Conservation (phyloP, 2,888 invertebrate species). For the Parnassius smintheus region DNA sequence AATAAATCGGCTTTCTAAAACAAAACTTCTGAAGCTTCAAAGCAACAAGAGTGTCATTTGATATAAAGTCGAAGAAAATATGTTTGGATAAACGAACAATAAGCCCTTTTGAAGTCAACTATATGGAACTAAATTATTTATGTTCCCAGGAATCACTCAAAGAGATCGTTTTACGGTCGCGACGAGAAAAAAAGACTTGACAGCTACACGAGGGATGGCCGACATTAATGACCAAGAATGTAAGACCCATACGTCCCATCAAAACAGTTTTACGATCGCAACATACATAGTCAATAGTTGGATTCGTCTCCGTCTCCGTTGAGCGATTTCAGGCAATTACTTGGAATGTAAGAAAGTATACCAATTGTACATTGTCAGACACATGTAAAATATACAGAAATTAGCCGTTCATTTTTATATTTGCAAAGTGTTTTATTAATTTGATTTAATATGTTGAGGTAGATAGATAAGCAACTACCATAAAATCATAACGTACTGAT, state of each 20-base stretch:
- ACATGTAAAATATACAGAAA: too few species aligned
- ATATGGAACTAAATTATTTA: constrained; percentile 51
- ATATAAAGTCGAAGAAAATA: constrained; percentile 42
- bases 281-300: constrained; percentile 59
- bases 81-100: constrained; percentile 40
- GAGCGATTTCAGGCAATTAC: constrained; percentile 66
- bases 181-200: constrained; percentile 47
- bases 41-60: constrained; percentile 32
- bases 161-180: constrained; percentile 60
- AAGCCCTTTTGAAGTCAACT: constrained; percentile 62
- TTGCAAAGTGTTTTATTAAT: too few species aligned
- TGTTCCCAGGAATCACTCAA: constrained; percentile 68
- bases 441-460: too few species aligned
- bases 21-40: constrained; percentile 36
- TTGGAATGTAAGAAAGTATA: constrained; percentile 55
- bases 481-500: too few species aligned
- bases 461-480: too few species aligned
- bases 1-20: constrained; percentile 15
- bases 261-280: constrained; percentile 64
- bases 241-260: constrained; percentile 59
- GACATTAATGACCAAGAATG: constrained; percentile 64
- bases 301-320: constrained; percentile 43
- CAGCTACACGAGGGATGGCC: constrained; percentile 41
- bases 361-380: constrained; percentile 9
- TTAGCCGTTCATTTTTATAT: too few species aligned